These are phyloP conservation scores for Myrmecobius fasciatus DNA, from an alignment of 2,113 vertebrate genomes.

Conservation along the genomic window DNA sequence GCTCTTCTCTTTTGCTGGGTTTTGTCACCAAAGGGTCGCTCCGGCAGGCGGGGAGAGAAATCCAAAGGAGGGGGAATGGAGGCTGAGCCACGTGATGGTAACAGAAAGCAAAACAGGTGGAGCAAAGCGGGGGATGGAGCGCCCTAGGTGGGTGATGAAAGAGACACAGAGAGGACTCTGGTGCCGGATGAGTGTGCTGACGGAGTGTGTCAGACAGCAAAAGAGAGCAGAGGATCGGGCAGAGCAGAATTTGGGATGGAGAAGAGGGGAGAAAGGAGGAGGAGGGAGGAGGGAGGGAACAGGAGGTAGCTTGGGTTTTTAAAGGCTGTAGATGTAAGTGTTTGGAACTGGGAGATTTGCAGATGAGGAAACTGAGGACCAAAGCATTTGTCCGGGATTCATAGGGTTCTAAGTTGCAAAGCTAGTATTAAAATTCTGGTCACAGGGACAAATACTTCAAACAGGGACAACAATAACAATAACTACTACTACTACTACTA, in stretches of 20 bases:
- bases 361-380: not conserved
- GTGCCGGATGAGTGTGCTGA: not conserved
- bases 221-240: not conserved
- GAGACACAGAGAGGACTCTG: not conserved
- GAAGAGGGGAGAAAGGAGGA: too few species aligned
- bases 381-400: not conserved
- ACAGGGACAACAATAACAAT: not conserved
- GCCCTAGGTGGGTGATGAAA: constrained; percentile 3
- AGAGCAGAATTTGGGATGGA: not conserved
- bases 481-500: too few species aligned
- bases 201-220: not conserved
- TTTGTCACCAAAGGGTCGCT: not conserved
- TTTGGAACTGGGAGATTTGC: not conserved
- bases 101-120: constrained; percentile 4
- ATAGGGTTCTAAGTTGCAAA: not conserved
- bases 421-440: not conserved
- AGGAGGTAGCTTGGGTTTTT: not conserved
- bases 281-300: too few species aligned
- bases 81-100: not conserved
- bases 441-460: not conserved
- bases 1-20: not conserved
- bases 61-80: not conserved
- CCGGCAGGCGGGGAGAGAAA: not conserved
- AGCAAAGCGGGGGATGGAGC: not conserved
- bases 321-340: not conserved